Percentiles rank a stretch among this genome's conserved stretches.
Evolutionary conservation across 1,140 invertebrate species (phyloP).

Genomic region (Trachymyrmex septentrionalis): DNA sequence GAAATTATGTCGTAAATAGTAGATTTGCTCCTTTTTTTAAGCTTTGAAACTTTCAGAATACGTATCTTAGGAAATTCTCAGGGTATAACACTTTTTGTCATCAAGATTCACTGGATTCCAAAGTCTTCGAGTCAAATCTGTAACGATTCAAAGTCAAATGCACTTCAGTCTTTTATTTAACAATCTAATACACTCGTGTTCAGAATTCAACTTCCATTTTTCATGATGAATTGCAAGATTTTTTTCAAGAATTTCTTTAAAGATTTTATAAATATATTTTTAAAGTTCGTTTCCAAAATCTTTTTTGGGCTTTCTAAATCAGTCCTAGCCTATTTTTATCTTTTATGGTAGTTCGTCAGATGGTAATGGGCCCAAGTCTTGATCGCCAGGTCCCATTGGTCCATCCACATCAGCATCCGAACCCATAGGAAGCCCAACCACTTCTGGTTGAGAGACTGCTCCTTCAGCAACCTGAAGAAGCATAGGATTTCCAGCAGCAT

Average conservation of each 20-base stretch:
- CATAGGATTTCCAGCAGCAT: slow-evolving; percentile 82
- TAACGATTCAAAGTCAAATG: neutral
- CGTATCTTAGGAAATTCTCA: neutral
- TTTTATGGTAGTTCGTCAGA: slow-evolving; percentile 69
- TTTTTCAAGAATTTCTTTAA: slow-evolving; percentile 8
- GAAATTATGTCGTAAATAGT: slow-evolving; percentile 22
- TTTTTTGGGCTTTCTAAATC: neutral
- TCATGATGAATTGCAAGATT: neutral
- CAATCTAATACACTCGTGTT: neutral
- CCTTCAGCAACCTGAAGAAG: slow-evolving; percentile 67
- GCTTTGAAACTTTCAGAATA: neutral
- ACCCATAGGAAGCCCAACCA: slow-evolving; percentile 71
- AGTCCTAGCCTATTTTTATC: neutral
- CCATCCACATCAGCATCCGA: slow-evolving; percentile 82
- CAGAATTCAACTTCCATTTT: neutral
- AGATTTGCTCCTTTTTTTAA: neutral
- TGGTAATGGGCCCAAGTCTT: slow-evolving; percentile 70
- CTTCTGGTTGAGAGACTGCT: slow-evolving; percentile 75
- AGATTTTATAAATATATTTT: neutral
- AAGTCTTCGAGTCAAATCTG: neutral
- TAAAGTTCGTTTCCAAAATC: neutral
- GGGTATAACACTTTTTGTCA: neutral
- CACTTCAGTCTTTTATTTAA: slow-evolving; percentile 11
- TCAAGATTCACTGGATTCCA: neutral
- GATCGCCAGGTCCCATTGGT: slow-evolving; percentile 75